phyloP scores from a whole-genome alignment of 2,888 invertebrate genomes.

The Smittia aterrima region DNA sequence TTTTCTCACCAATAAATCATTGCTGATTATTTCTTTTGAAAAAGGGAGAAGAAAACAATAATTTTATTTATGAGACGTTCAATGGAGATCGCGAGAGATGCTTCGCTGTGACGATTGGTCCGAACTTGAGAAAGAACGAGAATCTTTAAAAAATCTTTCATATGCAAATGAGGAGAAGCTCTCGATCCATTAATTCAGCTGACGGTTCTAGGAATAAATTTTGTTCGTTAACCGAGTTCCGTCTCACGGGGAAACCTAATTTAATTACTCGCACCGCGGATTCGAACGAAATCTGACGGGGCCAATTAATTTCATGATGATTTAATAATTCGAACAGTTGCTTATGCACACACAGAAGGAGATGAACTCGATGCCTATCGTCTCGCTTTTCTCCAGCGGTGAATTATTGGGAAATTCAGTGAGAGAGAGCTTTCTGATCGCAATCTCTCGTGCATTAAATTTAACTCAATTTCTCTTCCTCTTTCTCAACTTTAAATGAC shows the following conservation, averaged over 20 bases:
- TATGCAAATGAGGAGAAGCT: constrained; percentile 17
- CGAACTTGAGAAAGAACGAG: neutral
- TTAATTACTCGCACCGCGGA: neutral
- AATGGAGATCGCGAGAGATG: no score
- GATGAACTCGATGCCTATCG: neutral
- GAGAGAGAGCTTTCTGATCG: constrained; percentile 15
- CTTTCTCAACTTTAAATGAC: constrained; percentile 34
- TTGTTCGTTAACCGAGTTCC: neutral
- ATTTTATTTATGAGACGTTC: constrained; percentile 15
- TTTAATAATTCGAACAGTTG: constrained; percentile 23
- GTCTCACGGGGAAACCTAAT: neutral
- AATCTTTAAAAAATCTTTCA: neutral
- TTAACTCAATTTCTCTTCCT: constrained; percentile 32
- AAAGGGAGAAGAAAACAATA: constrained; percentile 5
- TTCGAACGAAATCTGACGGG: no score
- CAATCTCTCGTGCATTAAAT: constrained; percentile 12
- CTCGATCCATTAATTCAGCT: neutral
- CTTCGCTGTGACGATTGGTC: neutral
- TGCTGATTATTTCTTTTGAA: constrained; percentile 26
- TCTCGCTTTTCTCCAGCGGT: neutral
- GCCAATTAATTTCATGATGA: constrained; percentile 34
- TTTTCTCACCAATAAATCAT: constrained; percentile 42
- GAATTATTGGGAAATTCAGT: constrained; percentile 29
- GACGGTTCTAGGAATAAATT: constrained; percentile 8
- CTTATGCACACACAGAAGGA: constrained; percentile 23